These are phyloP conservation scores for Sipha maydis DNA, from an alignment of 2,888 invertebrate genomes.

Conservation along the genomic window DNA sequence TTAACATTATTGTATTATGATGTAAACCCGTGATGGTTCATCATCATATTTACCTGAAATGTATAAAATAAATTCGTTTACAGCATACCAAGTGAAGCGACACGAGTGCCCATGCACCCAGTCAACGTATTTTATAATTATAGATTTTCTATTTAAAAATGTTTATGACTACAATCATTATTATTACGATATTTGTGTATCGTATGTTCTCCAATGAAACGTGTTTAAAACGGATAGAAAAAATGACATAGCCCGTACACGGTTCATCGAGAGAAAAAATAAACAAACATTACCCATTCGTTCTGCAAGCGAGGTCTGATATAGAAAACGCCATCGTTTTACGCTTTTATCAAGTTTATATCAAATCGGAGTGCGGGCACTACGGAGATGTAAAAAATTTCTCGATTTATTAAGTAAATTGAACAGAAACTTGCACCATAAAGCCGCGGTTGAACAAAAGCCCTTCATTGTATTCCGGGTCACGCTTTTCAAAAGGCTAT, in stretches of 20 bases:
- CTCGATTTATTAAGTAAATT: slow-evolving; percentile 59
- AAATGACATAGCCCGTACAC: neutral
- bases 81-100: neutral
- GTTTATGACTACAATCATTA: neutral
- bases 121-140: neutral
- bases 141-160: neutral
- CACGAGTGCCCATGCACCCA: neutral
- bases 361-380: neutral
- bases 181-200: neutral
- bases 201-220: neutral
- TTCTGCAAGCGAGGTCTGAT: neutral
- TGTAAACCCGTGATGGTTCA: no score
- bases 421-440: slow-evolving; percentile 60
- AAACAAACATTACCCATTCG: neutral
- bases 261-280: neutral
- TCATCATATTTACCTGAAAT: no score
- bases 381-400: slow-evolving; percentile 23
- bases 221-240: neutral
- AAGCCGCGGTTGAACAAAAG: slow-evolving; percentile 60
- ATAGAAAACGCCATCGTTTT: neutral
- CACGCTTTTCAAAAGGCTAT: slow-evolving; percentile 62
- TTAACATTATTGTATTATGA: no score
- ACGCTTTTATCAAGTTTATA: slow-evolving; percentile 39
- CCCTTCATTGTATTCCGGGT: slow-evolving; percentile 58
- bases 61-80: no score